These are phyloP conservation scores for Cricetomys ansorgei DNA, from an alignment of 2,113 vertebrate species.

Conservation along the genomic window DNA sequence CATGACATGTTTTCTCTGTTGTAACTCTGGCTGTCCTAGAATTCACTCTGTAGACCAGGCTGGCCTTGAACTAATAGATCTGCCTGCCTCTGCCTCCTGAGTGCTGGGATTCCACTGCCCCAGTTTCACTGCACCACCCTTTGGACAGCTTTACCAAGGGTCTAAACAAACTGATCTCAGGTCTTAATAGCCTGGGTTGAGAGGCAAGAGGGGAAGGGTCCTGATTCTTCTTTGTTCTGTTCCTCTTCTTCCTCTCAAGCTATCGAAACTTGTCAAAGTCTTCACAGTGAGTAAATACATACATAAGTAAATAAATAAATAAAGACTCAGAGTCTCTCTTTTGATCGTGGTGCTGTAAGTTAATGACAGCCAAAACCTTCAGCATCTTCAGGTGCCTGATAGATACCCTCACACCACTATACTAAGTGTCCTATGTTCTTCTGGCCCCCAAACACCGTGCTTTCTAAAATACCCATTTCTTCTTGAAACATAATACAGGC, in stretches of 20 bases:
- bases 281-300: background rate
- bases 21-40: too few species aligned
- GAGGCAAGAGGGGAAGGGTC: background rate
- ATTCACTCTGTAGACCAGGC: too few species aligned
- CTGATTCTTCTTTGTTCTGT: background rate
- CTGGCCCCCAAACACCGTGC: background rate
- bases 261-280: background rate
- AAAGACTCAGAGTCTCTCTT: background rate
- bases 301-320: background rate
- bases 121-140: background rate
- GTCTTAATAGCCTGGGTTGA: background rate
- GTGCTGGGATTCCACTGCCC: too few species aligned
- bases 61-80: too few species aligned
- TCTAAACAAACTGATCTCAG: background rate
- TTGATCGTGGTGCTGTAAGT: background rate
- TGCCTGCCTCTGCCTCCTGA: too few species aligned
- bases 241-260: background rate
- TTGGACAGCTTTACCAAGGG: background rate
- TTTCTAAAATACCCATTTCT: background rate
- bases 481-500: background rate
- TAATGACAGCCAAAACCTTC: background rate
- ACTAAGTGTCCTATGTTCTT: background rate
- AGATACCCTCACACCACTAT: background rate
- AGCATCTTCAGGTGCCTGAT: background rate
- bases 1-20: too few species aligned